Evolutionary conservation across 2,888 invertebrate species (phyloP).

Genomic region (Frankliniella intonsa): DNA sequence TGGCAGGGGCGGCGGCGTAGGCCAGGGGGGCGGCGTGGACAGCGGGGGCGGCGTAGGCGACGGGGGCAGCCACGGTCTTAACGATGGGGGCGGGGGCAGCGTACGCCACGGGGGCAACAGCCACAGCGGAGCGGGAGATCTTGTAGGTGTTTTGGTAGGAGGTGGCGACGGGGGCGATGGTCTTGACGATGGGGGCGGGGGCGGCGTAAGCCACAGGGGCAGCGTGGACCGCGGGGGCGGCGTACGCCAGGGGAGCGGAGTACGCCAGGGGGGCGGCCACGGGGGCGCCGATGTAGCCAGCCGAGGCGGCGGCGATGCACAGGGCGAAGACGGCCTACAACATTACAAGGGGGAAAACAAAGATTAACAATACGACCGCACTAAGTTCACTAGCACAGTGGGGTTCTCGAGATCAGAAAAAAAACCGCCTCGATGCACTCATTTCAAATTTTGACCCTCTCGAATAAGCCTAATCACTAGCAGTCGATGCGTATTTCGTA

Average conservation of each 20-base stretch:
- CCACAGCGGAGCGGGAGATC: slow-evolving; percentile 23
- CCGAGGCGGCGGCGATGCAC: slow-evolving; percentile 14
- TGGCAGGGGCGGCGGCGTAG: neutral
- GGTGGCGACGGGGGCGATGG: neutral
- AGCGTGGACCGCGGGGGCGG: neutral
- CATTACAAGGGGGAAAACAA: neutral
- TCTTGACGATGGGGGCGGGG: slow-evolving; percentile 15
- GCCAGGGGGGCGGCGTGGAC: neutral
- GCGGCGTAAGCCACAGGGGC: slow-evolving; percentile 15
- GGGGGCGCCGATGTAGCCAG: slow-evolving; percentile 17
- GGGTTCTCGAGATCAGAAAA: neutral
- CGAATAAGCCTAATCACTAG: neutral
- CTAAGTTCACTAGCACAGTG: neutral
- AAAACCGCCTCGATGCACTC: no score
- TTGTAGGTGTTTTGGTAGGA: slow-evolving; percentile 24
- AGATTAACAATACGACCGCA: neutral
- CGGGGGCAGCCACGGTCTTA: neutral
- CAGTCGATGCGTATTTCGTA: neutral
- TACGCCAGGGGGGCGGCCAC: slow-evolving; percentile 14
- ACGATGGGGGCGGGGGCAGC: neutral
- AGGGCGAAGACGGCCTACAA: slow-evolving; percentile 13
- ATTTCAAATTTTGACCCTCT: neutral
- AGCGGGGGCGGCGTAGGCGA: neutral
- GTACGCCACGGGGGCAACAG: slow-evolving; percentile 19
- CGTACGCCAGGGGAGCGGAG: slow-evolving; percentile 1